Evolutionary conservation across 2,888 invertebrate genomes (phyloP), one percentile per base, ranked within the genome.

Genomic region (Bombylius major): DNA sequence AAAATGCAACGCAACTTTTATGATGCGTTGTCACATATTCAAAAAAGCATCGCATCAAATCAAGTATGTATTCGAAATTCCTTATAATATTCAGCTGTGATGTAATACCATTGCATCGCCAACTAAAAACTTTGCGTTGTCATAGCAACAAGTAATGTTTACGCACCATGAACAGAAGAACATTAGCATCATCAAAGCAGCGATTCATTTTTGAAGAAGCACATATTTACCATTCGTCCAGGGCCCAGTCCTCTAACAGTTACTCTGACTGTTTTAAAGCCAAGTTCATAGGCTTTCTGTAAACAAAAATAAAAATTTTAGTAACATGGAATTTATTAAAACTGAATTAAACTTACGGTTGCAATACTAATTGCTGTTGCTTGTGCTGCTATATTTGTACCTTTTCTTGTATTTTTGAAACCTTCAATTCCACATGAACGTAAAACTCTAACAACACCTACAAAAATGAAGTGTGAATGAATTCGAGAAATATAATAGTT

Each of bases 341-440:
- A n/a, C 13, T 9, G n/a, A 48, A 44, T 36, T 14, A 59, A 60
- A 74, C 81, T 78, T 77, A 91, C 91, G 57, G 77, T 76, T 62
- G 87, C 86, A 64, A 94, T 75, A 57, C 79, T 82, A 55, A 94
- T 83, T 33, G 91, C 96, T 33, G 95, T 90, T 12, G 95, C 89
- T 75, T 98, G 96, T 4, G 95, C 97, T 46, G 97, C 97, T 66
- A 97, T 87, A 69, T 94, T 96, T 5, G 97, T 97, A 59, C 96
- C 96, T 74, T 97, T 97, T 64, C 87, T 84, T 0, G 94, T 85
- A 71, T 96, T 91, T 75, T 93, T 95, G 68, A 95, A 98, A 6
- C 97, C 97, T 71, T 96, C 96, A 64, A 86, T 79, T 1, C 96
- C 95, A 75, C 91, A 88, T 1, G 89, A 86, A 46, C 84, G 76